Percentiles rank a stretch among this genome's conserved stretches.
These are phyloP conservation scores for Osmoderma eremita DNA, from an alignment of 2,888 invertebrate species.

Conservation along the genomic window DNA sequence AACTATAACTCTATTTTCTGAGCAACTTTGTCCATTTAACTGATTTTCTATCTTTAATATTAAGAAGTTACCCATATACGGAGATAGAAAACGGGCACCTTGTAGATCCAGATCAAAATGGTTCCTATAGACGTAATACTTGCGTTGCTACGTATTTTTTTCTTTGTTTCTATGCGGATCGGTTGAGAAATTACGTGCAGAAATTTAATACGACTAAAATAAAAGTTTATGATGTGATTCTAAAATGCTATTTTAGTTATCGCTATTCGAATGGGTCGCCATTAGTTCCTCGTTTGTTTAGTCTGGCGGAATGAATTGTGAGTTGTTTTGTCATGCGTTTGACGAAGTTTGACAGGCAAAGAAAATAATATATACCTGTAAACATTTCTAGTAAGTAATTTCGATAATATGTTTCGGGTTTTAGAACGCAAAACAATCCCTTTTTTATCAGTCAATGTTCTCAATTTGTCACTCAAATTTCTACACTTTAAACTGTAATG, in stretches of 20 bases:
- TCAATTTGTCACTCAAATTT: too few species aligned
- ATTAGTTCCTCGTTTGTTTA: constrained; percentile 10
- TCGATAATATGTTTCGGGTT: too few species aligned
- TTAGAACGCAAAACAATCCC: too few species aligned
- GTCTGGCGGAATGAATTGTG: constrained; percentile 11
- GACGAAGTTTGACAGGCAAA: constrained; percentile 2
- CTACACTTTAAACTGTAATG: too few species aligned
- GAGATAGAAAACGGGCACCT: too few species aligned
- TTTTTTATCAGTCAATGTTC: too few species aligned
- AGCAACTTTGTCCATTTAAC: too few species aligned
- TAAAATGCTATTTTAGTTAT: constrained; percentile 1
- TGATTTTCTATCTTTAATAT: too few species aligned
- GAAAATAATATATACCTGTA: constrained; percentile 1
- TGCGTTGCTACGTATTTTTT: neutral
- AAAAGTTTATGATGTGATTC: neutral
- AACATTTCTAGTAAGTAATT: too few species aligned
- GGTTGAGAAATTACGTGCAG: neutral
- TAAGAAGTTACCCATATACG: too few species aligned
- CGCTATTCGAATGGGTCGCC: neutral
- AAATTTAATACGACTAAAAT: constrained; percentile 2
- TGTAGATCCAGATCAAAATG: neutral
- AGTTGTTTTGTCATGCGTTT: constrained; percentile 3
- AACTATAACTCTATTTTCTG: too few species aligned
- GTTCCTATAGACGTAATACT: too few species aligned
- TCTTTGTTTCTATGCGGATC: neutral